Conservation (phyloP, 1,140 invertebrate genomes). For the Vanessa tameamea region DNA sequence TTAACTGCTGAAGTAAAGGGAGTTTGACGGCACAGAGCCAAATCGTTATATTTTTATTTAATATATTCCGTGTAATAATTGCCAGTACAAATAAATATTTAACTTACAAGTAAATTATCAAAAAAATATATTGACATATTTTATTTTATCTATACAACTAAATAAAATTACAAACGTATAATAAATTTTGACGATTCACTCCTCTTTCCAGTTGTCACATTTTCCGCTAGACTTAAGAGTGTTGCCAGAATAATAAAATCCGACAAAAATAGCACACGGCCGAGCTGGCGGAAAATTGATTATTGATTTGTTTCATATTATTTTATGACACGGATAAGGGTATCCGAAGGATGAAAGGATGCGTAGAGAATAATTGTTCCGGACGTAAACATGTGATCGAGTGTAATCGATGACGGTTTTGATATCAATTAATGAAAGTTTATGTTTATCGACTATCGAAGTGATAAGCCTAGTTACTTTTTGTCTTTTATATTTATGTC, state of each 20-base stretch:
- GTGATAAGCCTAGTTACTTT: background rate
- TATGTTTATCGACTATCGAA: background rate
- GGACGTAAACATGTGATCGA: constrained; percentile 36
- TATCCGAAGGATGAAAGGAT: constrained; percentile 51
- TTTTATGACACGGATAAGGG: constrained; percentile 53
- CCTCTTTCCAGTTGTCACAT: constrained; percentile 13
- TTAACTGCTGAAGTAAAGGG: no score
- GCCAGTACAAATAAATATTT: no score
- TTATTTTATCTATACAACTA: no score
- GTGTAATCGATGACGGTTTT: constrained; percentile 16
- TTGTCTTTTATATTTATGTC: background rate
- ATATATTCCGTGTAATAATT: no score
- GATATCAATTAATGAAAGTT: constrained; percentile 13
- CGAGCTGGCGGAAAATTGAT: constrained; percentile 77
- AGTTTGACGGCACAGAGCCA: no score
- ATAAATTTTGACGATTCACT: background rate
- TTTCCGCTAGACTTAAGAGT: constrained; percentile 28
- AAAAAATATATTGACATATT: no score
- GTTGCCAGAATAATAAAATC: constrained; percentile 67
- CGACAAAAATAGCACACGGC: constrained; percentile 62
- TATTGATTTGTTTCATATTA: constrained; percentile 74
- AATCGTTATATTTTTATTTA: no score
- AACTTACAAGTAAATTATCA: no score
- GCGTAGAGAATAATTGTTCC: constrained; percentile 57
- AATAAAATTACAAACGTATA: background rate